These are phyloP conservation scores for Oryzias sinensis DNA, from an alignment of 2,797 vertebrate genomes.

Conservation along the genomic window DNA sequence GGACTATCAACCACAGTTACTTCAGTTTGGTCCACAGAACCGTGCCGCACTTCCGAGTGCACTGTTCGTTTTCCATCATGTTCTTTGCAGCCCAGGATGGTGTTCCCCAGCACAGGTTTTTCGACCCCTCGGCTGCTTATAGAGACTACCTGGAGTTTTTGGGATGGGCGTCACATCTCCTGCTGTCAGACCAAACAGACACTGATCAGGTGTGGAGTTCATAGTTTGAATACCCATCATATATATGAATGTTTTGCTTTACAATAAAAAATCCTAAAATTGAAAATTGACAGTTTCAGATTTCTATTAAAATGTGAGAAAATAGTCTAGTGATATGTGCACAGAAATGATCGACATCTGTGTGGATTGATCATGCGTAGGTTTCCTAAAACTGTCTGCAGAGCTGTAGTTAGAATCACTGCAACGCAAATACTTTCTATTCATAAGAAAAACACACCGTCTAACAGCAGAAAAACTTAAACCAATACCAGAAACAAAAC, in stretches of 20 bases:
- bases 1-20: conserved; percentile 55
- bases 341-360: too few species aligned
- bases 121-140: conserved; percentile 42
- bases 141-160: conserved; percentile 47
- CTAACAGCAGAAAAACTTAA: too few species aligned
- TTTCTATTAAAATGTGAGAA: too few species aligned
- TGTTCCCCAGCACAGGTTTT: conserved; percentile 49
- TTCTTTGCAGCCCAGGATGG: conserved; percentile 36
- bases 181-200: conserved; percentile 22
- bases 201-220: not conserved
- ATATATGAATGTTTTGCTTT: not conserved
- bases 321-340: too few species aligned
- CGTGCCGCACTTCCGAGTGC: not conserved
- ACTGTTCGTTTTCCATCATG: conserved; percentile 24
- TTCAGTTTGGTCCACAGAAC: conserved; percentile 36
- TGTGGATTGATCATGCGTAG: too few species aligned
- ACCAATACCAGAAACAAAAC: too few species aligned
- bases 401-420: too few species aligned
- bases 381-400: too few species aligned
- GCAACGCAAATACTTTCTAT: too few species aligned
- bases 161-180: conserved; percentile 4
- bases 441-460: too few species aligned
- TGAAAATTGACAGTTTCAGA: too few species aligned
- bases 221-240: too few species aligned
- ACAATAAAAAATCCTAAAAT: not conserved